Conservation (phyloP, 2,888 invertebrate genomes). For the Panopea generosa region DNA sequence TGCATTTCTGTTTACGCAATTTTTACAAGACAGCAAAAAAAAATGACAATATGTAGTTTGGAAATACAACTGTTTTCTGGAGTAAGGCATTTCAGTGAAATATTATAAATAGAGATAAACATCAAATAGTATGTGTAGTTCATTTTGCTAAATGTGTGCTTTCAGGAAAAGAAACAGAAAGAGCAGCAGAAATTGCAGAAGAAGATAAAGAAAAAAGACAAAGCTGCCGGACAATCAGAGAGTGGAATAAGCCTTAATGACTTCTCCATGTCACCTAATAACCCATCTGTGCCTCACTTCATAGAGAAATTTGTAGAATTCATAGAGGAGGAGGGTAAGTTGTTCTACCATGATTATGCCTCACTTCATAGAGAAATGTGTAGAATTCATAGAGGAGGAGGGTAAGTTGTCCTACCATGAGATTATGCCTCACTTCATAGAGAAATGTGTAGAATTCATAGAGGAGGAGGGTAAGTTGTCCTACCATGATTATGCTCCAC, state of each 20-base stretch:
- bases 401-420: constrained; percentile 87
- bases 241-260: constrained; percentile 85
- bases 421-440: too few relatives aligned
- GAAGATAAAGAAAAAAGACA: constrained; percentile 87
- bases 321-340: constrained; percentile 92
- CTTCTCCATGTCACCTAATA: constrained; percentile 91
- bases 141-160: constrained; percentile 9
- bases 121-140: too few relatives aligned
- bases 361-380: constrained; percentile 84
- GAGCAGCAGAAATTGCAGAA: constrained; percentile 90
- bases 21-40: too few relatives aligned
- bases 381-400: constrained; percentile 94
- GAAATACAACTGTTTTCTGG: too few relatives aligned
- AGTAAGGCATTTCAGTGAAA: too few relatives aligned
- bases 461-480: too few relatives aligned
- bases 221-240: constrained; percentile 78
- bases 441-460: too few relatives aligned
- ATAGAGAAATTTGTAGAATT: constrained; percentile 97
- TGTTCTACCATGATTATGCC: too few relatives aligned
- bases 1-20: too few relatives aligned
- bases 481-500: too few relatives aligned
- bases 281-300: constrained; percentile 94
- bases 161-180: constrained; percentile 84
- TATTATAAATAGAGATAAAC: too few relatives aligned
- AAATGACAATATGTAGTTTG: too few relatives aligned